Evolutionary conservation across 2,113 vertebrate genomes (phyloP).

Genomic region (Tricholaema leucomelas): DNA sequence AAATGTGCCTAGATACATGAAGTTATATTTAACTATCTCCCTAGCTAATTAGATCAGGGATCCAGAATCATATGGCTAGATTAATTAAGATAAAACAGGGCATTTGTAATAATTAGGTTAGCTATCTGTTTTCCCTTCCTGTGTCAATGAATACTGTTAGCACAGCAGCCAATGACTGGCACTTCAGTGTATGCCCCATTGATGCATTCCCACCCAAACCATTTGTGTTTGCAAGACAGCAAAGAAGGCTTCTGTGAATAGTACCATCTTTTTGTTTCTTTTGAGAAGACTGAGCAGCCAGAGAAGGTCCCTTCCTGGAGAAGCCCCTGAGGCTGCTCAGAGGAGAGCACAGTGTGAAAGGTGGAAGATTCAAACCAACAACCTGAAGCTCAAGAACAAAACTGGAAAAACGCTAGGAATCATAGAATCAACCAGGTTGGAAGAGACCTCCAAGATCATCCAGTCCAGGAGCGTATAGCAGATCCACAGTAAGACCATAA

Average conservation of each 20-base stretch:
- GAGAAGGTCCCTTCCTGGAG: neutral
- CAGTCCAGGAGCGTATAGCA: neutral
- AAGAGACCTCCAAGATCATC: too few relatives aligned
- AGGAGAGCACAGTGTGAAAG: neutral
- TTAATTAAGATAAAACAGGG: neutral
- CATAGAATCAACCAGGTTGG: too few relatives aligned
- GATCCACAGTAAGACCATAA: neutral
- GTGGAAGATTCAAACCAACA: neutral
- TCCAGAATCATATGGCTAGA: neutral
- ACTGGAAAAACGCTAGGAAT: neutral
- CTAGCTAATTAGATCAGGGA: conserved; percentile 14
- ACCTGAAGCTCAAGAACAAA: neutral
- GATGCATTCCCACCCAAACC: neutral
- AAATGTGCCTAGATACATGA: neutral
- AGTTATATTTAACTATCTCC: conserved; percentile 31
- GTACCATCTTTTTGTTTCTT: neutral
- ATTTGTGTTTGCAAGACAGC: neutral
- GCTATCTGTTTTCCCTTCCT: neutral
- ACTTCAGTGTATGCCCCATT: neutral
- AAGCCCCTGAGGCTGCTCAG: neutral
- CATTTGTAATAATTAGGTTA: conserved; percentile 2
- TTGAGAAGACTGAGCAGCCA: neutral
- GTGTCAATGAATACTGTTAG: neutral
- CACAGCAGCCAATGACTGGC: accelerated
- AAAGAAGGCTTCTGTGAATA: neutral